Evolutionary conservation across 2,113 vertebrate genomes (phyloP), one percentile per base, ranked within the genome.

Genomic region (Phylloscopus trochiloides): DNA sequence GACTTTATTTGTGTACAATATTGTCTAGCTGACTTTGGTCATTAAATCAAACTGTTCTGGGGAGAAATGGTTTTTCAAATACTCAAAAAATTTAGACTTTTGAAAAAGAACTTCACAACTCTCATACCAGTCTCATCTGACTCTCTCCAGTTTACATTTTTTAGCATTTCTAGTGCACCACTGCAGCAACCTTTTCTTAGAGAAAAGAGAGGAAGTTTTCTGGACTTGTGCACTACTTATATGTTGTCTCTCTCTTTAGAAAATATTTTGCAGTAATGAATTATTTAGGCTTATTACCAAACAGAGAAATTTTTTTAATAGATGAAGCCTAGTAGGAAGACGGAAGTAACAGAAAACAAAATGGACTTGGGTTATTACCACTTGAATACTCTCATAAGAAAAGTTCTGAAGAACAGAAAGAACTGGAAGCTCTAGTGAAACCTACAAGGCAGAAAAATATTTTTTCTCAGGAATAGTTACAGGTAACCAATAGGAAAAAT

Each of bases 41-140:
- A 54, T 31, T 51, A 63, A 55, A 73, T n/a, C 22, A 61, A 85
- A 51, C 8, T 13, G 0, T 65, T 88, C n/a, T 6, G 1, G 0
- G 4, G 0, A 4, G 5, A 31, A 43, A 11, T 12, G 0, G 1
- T 20, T 71, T 71, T 68, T 51, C 7, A 40, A 66, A 72, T 57
- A 43, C 3, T 52, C 7, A 48, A 51, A 84, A 31, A 43, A 8
- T 11, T 43, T 17, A 25, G 12, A 40, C n/a, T 43, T 81, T 52
- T 70, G 21, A 62, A 25, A 34, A 86, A 52, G 7, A 54, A 16
- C 38, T 78, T 85, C 21, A 25, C 7, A 61, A 21, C 12, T 24
- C 2, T 47, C 32, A 6, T 29, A 19, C 9, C n/a, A 65, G 17
- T 32, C 16, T 81, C 11, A 61, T 72, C 38, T 70, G 50, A 85